These are phyloP conservation scores for Oligia strigilis DNA, from an alignment of 2,888 invertebrate genomes.

Conservation along the genomic window DNA sequence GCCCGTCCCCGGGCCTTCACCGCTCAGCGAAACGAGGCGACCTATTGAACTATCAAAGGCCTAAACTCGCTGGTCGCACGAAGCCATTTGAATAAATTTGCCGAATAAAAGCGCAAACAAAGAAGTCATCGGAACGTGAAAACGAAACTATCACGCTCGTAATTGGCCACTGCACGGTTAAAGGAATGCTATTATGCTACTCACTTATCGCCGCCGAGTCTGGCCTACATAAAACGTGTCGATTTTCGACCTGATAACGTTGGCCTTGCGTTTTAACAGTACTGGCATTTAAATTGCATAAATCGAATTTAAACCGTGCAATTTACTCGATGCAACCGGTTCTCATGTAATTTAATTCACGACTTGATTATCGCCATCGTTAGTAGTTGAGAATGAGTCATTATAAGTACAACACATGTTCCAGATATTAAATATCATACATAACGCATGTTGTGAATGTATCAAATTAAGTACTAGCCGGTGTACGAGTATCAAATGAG, in stretches of 20 bases:
- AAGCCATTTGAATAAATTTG: constrained; percentile 79
- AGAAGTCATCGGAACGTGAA: constrained; percentile 85
- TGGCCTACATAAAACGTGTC: constrained; percentile 87
- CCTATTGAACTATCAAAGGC: constrained; percentile 78
- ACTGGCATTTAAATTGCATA: constrained; percentile 86
- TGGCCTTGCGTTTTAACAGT: constrained; percentile 85
- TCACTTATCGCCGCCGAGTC: constrained; percentile 79
- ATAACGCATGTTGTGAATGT: constrained; percentile 63
- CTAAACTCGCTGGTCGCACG: constrained; percentile 74
- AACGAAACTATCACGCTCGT: constrained; percentile 87
- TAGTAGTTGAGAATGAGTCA: constrained; percentile 79
- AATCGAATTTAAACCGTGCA: constrained; percentile 81
- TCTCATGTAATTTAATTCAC: constrained; percentile 82
- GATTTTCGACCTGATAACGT: constrained; percentile 86
- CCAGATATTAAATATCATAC: constrained; percentile 73
- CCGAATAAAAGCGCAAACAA: constrained; percentile 81
- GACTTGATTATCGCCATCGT: constrained; percentile 75
- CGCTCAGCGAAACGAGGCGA: constrained; percentile 68
- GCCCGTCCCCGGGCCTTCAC: constrained; percentile 63
- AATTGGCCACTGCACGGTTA: constrained; percentile 85
- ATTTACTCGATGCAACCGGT: constrained; percentile 84
- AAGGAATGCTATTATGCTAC: constrained; percentile 83
- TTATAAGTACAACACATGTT: constrained; percentile 70
- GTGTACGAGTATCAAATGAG: constrained; percentile 50
- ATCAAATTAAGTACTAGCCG: constrained; percentile 64